Percentiles rank a stretch among this genome's conserved stretches.
Conservation (phyloP, 2,888 invertebrate species). For the Lottia scabra region DNA sequence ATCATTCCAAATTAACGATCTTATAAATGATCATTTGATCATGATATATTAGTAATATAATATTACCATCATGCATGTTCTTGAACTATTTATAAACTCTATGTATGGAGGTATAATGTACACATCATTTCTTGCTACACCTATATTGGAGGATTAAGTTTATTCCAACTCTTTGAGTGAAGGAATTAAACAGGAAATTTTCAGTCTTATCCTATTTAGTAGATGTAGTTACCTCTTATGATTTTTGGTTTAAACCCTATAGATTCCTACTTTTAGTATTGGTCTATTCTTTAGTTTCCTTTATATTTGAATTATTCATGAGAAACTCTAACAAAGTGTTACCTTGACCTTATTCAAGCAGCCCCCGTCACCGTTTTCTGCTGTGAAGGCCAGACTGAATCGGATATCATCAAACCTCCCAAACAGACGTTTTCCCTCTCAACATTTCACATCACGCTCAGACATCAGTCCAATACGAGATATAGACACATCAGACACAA, state of each 20-base stretch:
- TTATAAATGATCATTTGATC: too few species aligned
- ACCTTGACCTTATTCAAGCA: constrained; percentile 32
- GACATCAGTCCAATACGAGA: constrained; percentile 1
- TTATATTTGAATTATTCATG: background rate
- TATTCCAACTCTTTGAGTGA: background rate
- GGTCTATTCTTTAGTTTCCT: background rate
- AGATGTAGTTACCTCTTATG: background rate
- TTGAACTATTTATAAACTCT: too few species aligned
- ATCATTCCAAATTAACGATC: too few species aligned
- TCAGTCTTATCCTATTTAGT: background rate
- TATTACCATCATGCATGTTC: too few species aligned
- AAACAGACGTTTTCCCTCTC: constrained; percentile 31
- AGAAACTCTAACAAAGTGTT: constrained; percentile 15
- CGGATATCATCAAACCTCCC: constrained; percentile 25
- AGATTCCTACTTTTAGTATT: background rate
- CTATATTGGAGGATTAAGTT: background rate
- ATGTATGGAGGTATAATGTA: background rate
- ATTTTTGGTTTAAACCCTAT: background rate
- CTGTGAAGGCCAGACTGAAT: constrained; percentile 16
- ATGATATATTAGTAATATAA: too few species aligned
- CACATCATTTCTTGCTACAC: background rate
- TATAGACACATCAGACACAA: background rate
- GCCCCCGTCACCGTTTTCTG: constrained; percentile 31
- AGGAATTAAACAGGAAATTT: background rate
- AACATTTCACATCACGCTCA: background rate